Evolutionary conservation across 2,888 invertebrate genomes (phyloP).

Genomic region (Pyrochroa serraticornis): DNA sequence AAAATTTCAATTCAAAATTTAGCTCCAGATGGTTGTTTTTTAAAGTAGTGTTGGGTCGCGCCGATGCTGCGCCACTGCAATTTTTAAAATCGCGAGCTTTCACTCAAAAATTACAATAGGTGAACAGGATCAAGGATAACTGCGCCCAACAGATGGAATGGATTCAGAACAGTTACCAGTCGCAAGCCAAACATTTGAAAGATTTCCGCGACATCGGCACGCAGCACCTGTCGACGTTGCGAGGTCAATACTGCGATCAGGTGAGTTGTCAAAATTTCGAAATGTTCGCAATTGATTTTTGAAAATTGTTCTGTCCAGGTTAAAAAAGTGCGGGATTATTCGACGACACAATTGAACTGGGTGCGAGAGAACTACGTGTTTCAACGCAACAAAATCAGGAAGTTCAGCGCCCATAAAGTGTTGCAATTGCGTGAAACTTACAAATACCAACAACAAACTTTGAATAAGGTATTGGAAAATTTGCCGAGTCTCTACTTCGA

Average conservation of each 20-base stretch:
- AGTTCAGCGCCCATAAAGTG: conserved; percentile 93
- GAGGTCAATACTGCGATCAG: conserved; percentile 94
- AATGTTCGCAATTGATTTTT: background rate
- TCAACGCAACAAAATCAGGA: conserved; percentile 91
- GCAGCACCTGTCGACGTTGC: conserved; percentile 81
- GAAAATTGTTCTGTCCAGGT: conserved; percentile 64
- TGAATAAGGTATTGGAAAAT: conserved; percentile 93
- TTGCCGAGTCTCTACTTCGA: conserved; percentile 89
- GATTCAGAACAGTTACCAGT: conserved; percentile 89
- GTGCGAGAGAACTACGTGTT: conserved; percentile 95
- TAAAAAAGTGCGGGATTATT: conserved; percentile 89
- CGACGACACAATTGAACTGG: conserved; percentile 88
- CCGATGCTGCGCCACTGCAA: no score
- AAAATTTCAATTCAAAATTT: no score
- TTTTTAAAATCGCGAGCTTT: no score
- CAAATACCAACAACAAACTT: conserved; percentile 93
- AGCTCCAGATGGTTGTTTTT: no score
- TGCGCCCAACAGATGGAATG: conserved; percentile 93
- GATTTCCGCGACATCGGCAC: conserved; percentile 93
- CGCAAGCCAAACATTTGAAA: conserved; percentile 83
- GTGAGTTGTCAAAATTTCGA: conserved; percentile 57
- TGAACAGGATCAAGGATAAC: conserved; percentile 90
- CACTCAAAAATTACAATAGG: conserved; percentile 54
- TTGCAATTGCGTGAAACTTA: conserved; percentile 88
- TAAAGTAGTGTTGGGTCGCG: no score